A percentile compares a stretch with the other conserved stretches of the same genome.
Evolutionary conservation across 2,797 vertebrate genomes (phyloP).

Genomic region (Pristis pectinata): DNA sequence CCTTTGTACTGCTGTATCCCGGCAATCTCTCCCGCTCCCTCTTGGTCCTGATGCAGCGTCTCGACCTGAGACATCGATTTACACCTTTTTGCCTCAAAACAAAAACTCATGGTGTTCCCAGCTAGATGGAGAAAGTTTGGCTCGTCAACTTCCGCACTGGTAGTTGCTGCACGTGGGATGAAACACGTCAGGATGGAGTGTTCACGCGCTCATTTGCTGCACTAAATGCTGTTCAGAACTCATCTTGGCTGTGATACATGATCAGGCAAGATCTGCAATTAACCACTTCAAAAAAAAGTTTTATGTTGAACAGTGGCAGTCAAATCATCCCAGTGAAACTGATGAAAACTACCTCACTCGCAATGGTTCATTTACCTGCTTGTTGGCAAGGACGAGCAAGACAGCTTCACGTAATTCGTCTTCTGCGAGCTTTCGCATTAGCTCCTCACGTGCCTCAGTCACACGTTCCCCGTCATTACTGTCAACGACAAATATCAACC

Average conservation of each 20-base stretch:
- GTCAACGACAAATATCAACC: slow-evolving; percentile 95
- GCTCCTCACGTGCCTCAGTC: slow-evolving; percentile 88
- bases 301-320: not conserved
- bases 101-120: too few relatives aligned
- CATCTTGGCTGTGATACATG: not conserved
- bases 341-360: not conserved
- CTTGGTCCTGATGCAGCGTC: too few relatives aligned
- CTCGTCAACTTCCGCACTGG: too few relatives aligned
- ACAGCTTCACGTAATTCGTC: slow-evolving; percentile 90
- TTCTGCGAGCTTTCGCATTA: slow-evolving; percentile 96
- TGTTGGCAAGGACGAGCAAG: slow-evolving; percentile 91
- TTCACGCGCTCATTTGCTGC: not conserved
- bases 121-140: not conserved
- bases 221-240: not conserved
- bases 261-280: not conserved
- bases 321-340: not conserved
- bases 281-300: not conserved
- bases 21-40: too few relatives aligned
- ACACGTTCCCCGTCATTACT: slow-evolving; percentile 91
- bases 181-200: not conserved
- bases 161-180: not conserved
- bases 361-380: slow-evolving; percentile 66
- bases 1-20: too few relatives aligned
- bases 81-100: too few relatives aligned
- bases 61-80: too few relatives aligned